Evolutionary conservation across 2,797 vertebrate genomes (phyloP), one percentile per base, ranked within the genome.

Genomic region (Hydrocynus forskahlii): DNA sequence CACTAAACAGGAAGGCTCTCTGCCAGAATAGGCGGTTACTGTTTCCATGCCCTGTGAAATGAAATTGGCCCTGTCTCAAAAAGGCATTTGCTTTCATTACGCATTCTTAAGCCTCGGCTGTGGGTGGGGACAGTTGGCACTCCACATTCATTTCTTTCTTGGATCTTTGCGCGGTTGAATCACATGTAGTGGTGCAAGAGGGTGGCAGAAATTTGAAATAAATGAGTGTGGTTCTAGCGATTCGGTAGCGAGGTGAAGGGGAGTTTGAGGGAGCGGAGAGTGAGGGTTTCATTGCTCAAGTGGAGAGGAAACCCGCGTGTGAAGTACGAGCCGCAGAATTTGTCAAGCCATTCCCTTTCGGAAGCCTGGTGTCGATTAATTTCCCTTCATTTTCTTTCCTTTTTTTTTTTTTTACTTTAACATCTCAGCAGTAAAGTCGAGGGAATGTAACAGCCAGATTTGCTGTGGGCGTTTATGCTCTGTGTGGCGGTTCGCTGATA

Each of bases 401-500:
- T 68, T 14, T 9, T 70, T 12, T 52, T 12, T 43, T 0, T 43
- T 7, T 43, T 0, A 7, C 43, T 45, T 45, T 8, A 74, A 73
- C 40, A 59, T 81, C 81, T 79, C 38, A 40, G 67, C 76, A 63
- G 17, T 23, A 57, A 55, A 75, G 69, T 78, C 68, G 67, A 76
- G 74, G 76, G 76, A 85, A 82, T 77, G 21, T 60, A 77, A 80
- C 77, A 80, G 75, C 78, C 73, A 73, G 35, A 52, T 80, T 76
- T 84, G 70, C 66, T 83, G 67, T 48, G 8, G 76, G 67, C 43
- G 45, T 76, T 80, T 76, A 77, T 79, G 54, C n/a, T 59, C 29
- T 43, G 14, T 75, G 55, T 84, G 75, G 82, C 13, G 76, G 81
- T 85, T 83, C 43, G 29, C 85, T 81, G 79, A 83, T 83, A 77